These are phyloP conservation scores for Enteromius thamalakanensis DNA, from an alignment of 2,797 vertebrate genomes.

Conservation along the genomic window DNA sequence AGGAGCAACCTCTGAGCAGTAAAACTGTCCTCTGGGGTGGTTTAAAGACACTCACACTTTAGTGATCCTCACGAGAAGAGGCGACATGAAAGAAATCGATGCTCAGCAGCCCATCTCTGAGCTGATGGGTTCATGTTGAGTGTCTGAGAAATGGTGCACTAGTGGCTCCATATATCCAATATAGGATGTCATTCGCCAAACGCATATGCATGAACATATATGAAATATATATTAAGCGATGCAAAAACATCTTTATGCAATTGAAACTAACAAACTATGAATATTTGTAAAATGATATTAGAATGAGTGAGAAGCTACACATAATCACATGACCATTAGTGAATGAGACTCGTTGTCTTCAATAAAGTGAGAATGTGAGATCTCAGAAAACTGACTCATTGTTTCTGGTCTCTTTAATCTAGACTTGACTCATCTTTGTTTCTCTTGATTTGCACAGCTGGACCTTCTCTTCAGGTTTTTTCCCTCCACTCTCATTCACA, in stretches of 20 bases:
- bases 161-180: background rate
- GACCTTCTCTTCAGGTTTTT: background rate
- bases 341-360: background rate
- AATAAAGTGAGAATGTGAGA: background rate
- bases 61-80: conserved; percentile 16
- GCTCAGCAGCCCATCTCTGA: conserved; percentile 2
- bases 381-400: conserved; percentile 17
- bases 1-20: background rate
- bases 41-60: conserved; percentile 3
- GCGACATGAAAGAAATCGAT: conserved; percentile 26
- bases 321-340: background rate
- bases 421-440: conserved; percentile 6
- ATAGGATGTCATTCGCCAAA: background rate
- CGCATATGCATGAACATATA: background rate
- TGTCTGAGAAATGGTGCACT: background rate
- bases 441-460: conserved; percentile 4
- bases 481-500: background rate
- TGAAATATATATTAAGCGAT: background rate
- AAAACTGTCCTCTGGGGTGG: background rate
- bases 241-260: background rate
- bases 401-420: conserved; percentile 12
- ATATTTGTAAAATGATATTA: background rate
- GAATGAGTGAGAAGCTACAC: background rate
- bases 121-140: background rate
- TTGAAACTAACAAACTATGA: background rate